These are phyloP conservation scores for Spodoptera picta DNA, from an alignment of 2,888 invertebrate genomes.

Conservation along the genomic window DNA sequence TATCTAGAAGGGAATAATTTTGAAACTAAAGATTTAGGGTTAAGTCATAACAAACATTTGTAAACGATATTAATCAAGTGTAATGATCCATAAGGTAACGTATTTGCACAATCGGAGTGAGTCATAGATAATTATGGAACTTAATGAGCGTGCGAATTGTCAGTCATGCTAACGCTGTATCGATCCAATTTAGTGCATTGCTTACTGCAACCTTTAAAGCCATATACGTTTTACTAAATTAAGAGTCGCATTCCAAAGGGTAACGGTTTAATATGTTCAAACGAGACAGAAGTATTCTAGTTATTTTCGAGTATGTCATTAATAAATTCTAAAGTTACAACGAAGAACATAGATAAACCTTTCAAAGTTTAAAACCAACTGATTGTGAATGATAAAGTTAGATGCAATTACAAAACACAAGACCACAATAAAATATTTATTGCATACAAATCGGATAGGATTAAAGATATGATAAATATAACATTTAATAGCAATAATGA, in stretches of 20 bases:
- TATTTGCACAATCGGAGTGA: constrained; percentile 41
- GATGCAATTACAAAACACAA: constrained; percentile 17
- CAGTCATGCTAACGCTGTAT: constrained; percentile 30
- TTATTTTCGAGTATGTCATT: background rate
- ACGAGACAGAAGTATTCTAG: constrained; percentile 6
- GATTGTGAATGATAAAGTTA: background rate
- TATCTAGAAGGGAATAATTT: constrained; percentile 23
- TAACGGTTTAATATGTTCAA: constrained; percentile 20
- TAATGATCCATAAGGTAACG: constrained; percentile 32
- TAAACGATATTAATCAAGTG: constrained; percentile 16
- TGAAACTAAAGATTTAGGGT: constrained; percentile 2
- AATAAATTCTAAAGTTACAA: constrained; percentile 8
- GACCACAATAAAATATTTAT: constrained; percentile 20
- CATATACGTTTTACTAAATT: constrained; percentile 44
- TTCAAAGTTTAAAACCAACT: constrained; percentile 1
- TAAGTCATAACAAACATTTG: background rate
- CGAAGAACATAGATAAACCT: background rate
- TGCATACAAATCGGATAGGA: constrained; percentile 21
- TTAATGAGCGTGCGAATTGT: constrained; percentile 49
- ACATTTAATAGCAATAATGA: constrained; percentile 16
- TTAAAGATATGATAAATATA: constrained; percentile 25
- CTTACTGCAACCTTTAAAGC: constrained; percentile 24
- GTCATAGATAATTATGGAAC: constrained; percentile 37
- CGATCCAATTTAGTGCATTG: constrained; percentile 44
- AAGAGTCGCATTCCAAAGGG: constrained; percentile 36